Conservation (phyloP, 2,888 invertebrate genomes). For the Dorcus parallelipipedus region DNA sequence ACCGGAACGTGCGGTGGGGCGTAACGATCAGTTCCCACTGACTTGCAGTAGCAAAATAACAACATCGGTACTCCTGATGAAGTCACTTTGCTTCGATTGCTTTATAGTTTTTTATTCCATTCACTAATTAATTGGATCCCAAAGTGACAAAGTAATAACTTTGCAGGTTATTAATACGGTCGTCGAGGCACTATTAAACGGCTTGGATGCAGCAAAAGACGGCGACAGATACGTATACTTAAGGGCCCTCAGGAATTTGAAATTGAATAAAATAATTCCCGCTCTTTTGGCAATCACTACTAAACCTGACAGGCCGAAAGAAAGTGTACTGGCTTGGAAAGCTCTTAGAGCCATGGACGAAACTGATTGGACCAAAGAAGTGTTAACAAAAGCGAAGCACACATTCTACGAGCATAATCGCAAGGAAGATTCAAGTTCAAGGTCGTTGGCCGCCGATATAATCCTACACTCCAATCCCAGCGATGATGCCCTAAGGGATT, state of each 20-base stretch:
- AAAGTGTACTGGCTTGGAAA: constrained; percentile 65
- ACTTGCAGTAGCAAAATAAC: too few species aligned
- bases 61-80: too few species aligned
- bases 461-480: constrained; percentile 60
- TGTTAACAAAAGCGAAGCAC: constrained; percentile 52
- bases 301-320: constrained; percentile 51
- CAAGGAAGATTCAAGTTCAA: constrained; percentile 64
- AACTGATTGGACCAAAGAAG: constrained; percentile 41
- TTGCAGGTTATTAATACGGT: constrained; percentile 43
- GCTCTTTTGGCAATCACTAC: constrained; percentile 55
- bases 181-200: constrained; percentile 42
- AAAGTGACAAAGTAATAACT: too few species aligned
- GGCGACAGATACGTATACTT: constrained; percentile 61
- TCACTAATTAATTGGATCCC: too few species aligned
- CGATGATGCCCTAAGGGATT: constrained; percentile 52
- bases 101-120: not conserved
- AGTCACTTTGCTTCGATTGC: too few species aligned
- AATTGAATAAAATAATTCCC: constrained; percentile 58
- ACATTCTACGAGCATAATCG: constrained; percentile 60
- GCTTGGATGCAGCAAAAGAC: constrained; percentile 43
- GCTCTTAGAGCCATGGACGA: constrained; percentile 57
- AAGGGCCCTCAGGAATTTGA: constrained; percentile 68
- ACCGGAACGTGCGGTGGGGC: too few species aligned
- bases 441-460: constrained; percentile 69
- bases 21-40: too few species aligned